Evolutionary conservation across 2,888 invertebrate genomes (phyloP).

Genomic region (Taphrorychus bicolor): DNA sequence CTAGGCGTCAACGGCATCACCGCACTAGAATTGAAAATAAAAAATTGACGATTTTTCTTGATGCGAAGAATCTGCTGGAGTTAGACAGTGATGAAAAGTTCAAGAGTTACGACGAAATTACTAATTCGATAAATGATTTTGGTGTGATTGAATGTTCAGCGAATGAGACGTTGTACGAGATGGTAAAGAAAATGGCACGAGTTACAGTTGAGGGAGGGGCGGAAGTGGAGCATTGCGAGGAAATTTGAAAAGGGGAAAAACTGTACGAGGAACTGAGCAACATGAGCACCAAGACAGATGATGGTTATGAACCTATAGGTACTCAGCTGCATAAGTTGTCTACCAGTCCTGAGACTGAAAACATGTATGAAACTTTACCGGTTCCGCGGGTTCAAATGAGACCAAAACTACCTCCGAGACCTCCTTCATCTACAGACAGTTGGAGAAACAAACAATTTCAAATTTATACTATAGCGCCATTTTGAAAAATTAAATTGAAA

Average conservation of each 20-base stretch:
- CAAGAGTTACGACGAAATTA: slow-evolving; percentile 36
- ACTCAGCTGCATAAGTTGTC: slow-evolving; percentile 57
- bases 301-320: slow-evolving; percentile 48
- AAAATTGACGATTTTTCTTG: slow-evolving; percentile 9
- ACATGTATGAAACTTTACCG: slow-evolving; percentile 65
- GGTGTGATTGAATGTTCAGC: slow-evolving; percentile 12
- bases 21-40: no score
- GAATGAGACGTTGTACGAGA: slow-evolving; percentile 15
- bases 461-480: no score
- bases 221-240: slow-evolving; percentile 48
- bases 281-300: slow-evolving; percentile 53
- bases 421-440: slow-evolving; percentile 58
- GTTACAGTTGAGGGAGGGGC: slow-evolving; percentile 31
- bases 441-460: no score
- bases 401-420: slow-evolving; percentile 61
- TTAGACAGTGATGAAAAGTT: slow-evolving; percentile 25
- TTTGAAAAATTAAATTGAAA: no score
- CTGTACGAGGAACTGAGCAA: slow-evolving; percentile 29
- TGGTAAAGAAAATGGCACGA: neutral
- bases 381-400: slow-evolving; percentile 47
- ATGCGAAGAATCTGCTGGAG: slow-evolving; percentile 28
- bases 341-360: slow-evolving; percentile 61
- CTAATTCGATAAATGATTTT: slow-evolving; percentile 25
- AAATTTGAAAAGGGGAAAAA: slow-evolving; percentile 37
- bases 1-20: no score